phyloP scores from a whole-genome alignment of 2,888 invertebrate species.

The Camponotus fellah region DNA sequence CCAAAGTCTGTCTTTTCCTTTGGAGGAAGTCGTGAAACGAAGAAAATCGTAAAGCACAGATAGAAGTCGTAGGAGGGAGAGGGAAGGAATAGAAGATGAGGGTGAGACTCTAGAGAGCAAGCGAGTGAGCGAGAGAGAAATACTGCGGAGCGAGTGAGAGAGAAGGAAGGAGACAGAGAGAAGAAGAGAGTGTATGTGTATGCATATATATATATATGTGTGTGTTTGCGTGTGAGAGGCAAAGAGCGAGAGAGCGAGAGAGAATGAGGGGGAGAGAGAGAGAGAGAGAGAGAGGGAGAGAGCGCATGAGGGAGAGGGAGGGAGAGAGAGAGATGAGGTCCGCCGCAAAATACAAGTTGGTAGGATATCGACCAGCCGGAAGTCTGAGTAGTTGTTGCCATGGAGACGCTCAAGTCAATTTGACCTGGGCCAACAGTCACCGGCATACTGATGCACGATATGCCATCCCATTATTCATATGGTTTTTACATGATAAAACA shows the following conservation, averaged over 20 bases:
- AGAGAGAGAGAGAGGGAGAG: conserved; percentile 24
- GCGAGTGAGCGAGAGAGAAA: conserved; percentile 61
- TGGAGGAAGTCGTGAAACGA: conserved; percentile 64
- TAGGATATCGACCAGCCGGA: conserved; percentile 87
- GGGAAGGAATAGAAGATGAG: conserved; percentile 55
- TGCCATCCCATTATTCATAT: conserved; percentile 81
- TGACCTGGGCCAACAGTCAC: conserved; percentile 86
- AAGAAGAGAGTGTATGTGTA: conserved; percentile 48
- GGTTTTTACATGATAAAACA: conserved; percentile 76
- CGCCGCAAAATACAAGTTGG: conserved; percentile 83
- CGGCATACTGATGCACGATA: conserved; percentile 83
- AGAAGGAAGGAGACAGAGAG: conserved; percentile 42
- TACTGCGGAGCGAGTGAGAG: conserved; percentile 54
- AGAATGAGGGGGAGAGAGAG: conserved; percentile 54
- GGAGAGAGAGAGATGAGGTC: conserved; percentile 74
- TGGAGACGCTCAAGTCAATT: conserved; percentile 88
- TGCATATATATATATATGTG: not conserved
- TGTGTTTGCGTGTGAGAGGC: conserved; percentile 22
- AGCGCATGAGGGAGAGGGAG: conserved; percentile 45
- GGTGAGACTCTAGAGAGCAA: conserved; percentile 60
- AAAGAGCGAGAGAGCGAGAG: conserved; percentile 32
- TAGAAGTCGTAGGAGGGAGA: conserved; percentile 54
- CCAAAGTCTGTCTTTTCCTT: conserved; percentile 69
- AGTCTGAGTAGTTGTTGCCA: conserved; percentile 87
- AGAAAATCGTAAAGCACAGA: conserved; percentile 67